Conservation (phyloP, 2,888 invertebrate genomes). For the Poecilobothrus nobilitatus region DNA sequence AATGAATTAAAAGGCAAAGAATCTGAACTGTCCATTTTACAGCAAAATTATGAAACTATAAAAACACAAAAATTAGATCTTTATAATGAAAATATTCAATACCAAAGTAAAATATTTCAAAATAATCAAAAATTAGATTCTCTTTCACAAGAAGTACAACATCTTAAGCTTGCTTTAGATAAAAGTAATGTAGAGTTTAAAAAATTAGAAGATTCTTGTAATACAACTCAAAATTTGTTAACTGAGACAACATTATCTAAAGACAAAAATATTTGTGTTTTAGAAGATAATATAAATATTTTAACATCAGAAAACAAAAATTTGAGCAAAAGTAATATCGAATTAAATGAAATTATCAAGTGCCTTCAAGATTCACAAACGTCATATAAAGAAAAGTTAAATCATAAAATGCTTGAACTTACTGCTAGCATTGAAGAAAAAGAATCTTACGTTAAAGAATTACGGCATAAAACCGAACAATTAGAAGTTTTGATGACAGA, state of each 20-base stretch:
- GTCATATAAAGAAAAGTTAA: slow-evolving; percentile 13
- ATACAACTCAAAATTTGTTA: neutral
- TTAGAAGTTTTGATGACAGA: neutral
- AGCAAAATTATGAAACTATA: neutral
- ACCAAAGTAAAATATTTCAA: neutral
- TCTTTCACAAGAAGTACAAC: neutral
- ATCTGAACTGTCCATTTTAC: neutral
- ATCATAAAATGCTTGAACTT: no score
- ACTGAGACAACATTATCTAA: neutral
- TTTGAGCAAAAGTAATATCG: neutral
- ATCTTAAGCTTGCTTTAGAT: neutral
- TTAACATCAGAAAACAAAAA: neutral
- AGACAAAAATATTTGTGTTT: neutral
- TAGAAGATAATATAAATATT: no score
- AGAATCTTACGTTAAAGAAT: no score
- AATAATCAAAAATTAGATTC: neutral
- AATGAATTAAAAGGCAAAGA: neutral
- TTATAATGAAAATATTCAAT: neutral
- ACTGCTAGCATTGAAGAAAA: no score
- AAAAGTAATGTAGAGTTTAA: neutral
- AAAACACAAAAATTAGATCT: neutral
- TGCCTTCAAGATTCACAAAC: slow-evolving; percentile 15
- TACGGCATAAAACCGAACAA: neutral
- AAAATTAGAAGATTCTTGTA: neutral
- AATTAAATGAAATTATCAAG: neutral